Base-by-base conservation (phyloP, 2,797 vertebrate species). In the Poecilia gillii region DNA sequence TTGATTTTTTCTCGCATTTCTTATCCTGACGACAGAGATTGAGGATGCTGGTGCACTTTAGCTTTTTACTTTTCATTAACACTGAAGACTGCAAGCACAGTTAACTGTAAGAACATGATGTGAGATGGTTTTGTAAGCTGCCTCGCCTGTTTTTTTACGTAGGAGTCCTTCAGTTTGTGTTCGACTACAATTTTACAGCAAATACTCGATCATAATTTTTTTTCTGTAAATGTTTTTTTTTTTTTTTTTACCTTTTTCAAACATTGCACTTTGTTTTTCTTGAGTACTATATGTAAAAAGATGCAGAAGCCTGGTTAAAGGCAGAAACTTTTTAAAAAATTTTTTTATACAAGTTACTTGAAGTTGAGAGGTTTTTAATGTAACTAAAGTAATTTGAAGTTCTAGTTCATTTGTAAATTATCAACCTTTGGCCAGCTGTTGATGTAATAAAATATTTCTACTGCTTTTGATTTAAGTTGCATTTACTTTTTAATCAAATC, bases 1-100 rank as follows among this genome's bases (percentile, higher is more conserved):
- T 98, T 6, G 97, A 98, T 59, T 94, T 98, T 6, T 93, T 98
- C 43, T 95, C 95, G 0, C 90, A 94, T 84, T 95, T 64, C 92
- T 89, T 76, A 92, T 91, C 14, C 91, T 81, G 3, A 85, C 23
- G 87, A 91, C 57, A 91, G 90, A 81, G 96, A 97, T 57, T 1
- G 9, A 51, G 3, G 28, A 33, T 82, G 88, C 92, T 0, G 91
- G 93, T 36, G 96, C 95, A 49, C 91, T 98, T 90, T 91, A 93
- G 72, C 97, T 97, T 71, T 91, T 97, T 78, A 95, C 97, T 6
- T 12, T 49, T 3, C n/a, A 13, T 18, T 4, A n/a, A 14, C 8
- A 7, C 70, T 72, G 46, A 25, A 66, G 12, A n/a, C 49, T 72
- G 3, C 20, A 74, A 59, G 4, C 71, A 74, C 71, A 16, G 53